Evolutionary conservation across 2,888 invertebrate genomes (phyloP), one percentile per base, ranked within the genome.

Genomic region (Callosobruchus maculatus): DNA sequence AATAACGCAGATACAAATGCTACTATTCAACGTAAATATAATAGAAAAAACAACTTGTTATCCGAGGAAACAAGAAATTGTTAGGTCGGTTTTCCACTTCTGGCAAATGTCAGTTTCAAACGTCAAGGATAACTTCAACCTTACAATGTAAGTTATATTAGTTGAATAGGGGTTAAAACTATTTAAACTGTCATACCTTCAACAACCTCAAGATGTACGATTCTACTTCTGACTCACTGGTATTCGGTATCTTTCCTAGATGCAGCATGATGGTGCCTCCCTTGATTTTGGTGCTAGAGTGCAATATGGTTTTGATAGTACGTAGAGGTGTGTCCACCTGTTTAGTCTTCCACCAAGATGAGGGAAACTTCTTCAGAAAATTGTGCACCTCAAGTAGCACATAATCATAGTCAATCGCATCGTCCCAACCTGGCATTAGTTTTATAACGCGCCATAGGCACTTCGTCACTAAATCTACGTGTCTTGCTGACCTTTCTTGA

Each of bases 381-480:
- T 93, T 88, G 84, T 98, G 96, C 76, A 96, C 93, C 86, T 97
- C 97, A 74, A 92, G 88, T 21, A 98, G 88, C 74, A 95, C 92
- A 0, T 90, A 90, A 84, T 94, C 94, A 80, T 94, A 95, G 86
- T 95, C 93, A 30, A 95, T 89, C 1, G 92, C 91, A 9, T 90
- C 89, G 66, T 92, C 90, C 92, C 96, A 96, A 71, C 93, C 91
- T 0, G 95, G 92, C 83, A 98, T 92, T 87, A 94, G 92, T 87
- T 97, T 95, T 20, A 97, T 92, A 75, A 96, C 94, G 85, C 97
- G 95, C 98, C 98, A 98, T 84, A 97, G 91, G 85, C 98, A 98
- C 88, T 97, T 96, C 91, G 96, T 94, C 0, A 95, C 91, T 70
- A 96, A 88, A 84, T 96, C 96, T 71, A 94, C 93, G 84, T 93